Base-by-base conservation (phyloP, 30 jellyfish, hydroid and myxozoan genomes). In the Hydractinia symbiolongicarpus region DNA sequence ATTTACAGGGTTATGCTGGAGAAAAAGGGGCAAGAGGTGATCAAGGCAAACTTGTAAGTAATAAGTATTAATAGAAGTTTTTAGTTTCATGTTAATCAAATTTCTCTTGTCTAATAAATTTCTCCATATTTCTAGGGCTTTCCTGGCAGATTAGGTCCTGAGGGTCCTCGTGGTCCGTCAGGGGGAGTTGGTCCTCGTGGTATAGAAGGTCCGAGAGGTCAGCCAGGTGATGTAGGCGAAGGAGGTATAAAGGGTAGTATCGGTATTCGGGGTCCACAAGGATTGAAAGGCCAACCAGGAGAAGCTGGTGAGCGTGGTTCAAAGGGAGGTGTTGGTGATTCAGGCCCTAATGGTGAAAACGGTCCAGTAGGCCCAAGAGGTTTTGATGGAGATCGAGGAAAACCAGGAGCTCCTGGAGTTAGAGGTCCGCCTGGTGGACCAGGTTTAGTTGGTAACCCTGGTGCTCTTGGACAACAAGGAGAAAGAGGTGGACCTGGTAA, bases 351-450 rank as follows among this genome's bases (percentile, higher is more conserved):
- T 44, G 89, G 89, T 13, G 77, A 74, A 53, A 52, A 74, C 52
- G 89, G 89, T 7, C 79, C 89, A 40, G 50, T 69, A n/a, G 89
- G 89, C 17, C 60, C 16, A 20, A 14, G 88, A 67, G 89, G 91
- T n/a, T 5, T 50, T 44, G 72, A 20, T 61, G 87, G 87, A 21
- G 83, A 49, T 9, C 54, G 81, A 68, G 98, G 98, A 30, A 90
- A 84, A 66, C 95, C 95, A 6, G 98, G 98, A 56, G 81, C 91
- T 58, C 57, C 95, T 17, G 99, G 99, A 62, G 86, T 90, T 4
- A 19, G 84, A 17, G 98, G 98, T 53, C 81, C 81, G 64, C 90
- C 74, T 51, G 99, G 99, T 50, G 95, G 81, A 53, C 62, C 88
- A 50, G 99, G 83, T 77, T 16, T 88, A 54, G 79, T 30, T 9